Evolutionary conservation across 2,113 vertebrate species (phyloP), one percentile per base, ranked within the genome.

Genomic region (Carettochelys insculpta): DNA sequence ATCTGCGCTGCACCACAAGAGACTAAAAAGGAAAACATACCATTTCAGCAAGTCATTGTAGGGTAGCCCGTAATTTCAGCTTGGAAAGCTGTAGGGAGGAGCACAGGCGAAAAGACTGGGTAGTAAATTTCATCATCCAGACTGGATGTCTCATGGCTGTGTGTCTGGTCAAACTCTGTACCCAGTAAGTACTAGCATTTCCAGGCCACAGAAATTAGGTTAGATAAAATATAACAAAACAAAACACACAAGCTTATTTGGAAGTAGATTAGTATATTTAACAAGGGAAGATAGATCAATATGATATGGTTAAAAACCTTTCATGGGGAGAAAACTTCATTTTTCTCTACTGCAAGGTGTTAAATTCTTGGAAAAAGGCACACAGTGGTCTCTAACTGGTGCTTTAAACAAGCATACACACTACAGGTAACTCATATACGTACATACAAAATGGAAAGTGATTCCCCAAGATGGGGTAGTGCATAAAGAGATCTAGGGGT

Each of bases 1-100:
- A 73, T 93, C 82, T 94, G 56, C 77, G n/a, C 78, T 51, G 75
- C 87, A 81, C 65, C 87, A 82, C 14, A 68, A 85, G 81, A 85
- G 51, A 43, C 51, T 77, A 22, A 81, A 94, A 90, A 56, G 68
- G 76, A 88, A 87, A 92, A 8, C 17, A 17, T 76, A n/a, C 65
- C 65, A 68, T 68, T 38, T 68, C 31, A 61, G 31, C 56, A 61
- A 38, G 65, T 68, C 65, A 41, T 22, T 68, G n/a, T 68, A 68
- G 58, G 17, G n/a, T 22, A 41, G 20, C 65, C 38, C n/a, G 34
- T 61, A 17, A 61, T 61, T 61, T 61, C 58, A 34, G 31, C 58
- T 71, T n/a, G n/a, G 65, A 41, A 71, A 71, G 65, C 22, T 41
- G 65, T 71, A 13, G 20, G 65, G 65, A 71, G 20, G 65, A 71